Evolutionary conservation across 2,113 vertebrate genomes (phyloP).

Genomic region (Sylvietta virens): DNA sequence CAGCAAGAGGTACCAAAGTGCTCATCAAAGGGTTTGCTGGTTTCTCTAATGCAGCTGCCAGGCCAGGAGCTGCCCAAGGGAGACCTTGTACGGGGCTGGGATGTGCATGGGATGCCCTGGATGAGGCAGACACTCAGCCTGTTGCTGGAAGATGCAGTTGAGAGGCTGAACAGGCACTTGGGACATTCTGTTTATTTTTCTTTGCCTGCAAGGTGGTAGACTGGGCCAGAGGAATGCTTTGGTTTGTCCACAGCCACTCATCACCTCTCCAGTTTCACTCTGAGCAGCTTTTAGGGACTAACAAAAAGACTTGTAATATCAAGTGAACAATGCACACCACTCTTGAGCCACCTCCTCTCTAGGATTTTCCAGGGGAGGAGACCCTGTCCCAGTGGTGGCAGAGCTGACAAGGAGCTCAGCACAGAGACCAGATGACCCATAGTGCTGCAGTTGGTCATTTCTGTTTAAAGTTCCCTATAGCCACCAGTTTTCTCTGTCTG

Average conservation of each 20-base stretch:
- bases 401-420: background rate
- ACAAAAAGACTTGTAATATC: background rate
- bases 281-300: background rate
- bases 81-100: background rate
- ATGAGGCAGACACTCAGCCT: background rate
- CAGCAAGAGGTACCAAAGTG: background rate
- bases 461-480: background rate
- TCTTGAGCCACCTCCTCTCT: background rate
- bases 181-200: background rate
- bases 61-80: background rate
- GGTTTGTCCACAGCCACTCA: background rate
- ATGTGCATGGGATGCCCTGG: background rate
- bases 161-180: background rate
- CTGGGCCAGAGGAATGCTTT: background rate
- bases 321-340: background rate
- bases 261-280: background rate
- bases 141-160: background rate
- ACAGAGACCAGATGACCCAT: rapidly evolving
- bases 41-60: background rate
- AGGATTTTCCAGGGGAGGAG: background rate
- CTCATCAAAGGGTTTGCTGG: background rate
- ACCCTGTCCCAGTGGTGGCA: rapidly evolving
- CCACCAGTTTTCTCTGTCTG: background rate
- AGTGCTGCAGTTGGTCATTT: background rate
- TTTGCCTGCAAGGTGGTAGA: background rate